Percentiles rank a stretch among this genome's conserved stretches.
Conservation (phyloP, 1,140 invertebrate genomes). For the Pachypsylla venusta region DNA sequence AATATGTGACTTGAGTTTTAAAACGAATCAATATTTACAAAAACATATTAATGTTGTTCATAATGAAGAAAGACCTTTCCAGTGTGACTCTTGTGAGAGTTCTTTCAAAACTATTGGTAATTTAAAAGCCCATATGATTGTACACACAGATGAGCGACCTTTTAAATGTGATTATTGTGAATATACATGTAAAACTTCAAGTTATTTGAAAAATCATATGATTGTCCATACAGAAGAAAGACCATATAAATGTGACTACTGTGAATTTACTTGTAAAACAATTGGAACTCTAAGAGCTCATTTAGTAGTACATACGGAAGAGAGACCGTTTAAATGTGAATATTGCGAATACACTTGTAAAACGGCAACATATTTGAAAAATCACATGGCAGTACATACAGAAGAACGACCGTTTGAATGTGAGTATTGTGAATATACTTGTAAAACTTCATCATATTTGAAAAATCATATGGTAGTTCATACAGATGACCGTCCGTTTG, state of each 20-base stretch:
- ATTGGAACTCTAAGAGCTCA: not conserved
- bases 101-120: constrained; percentile 53
- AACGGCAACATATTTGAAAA: constrained; percentile 1
- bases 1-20: constrained; percentile 21
- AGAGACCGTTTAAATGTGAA: constrained; percentile 6
- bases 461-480: constrained; percentile 12
- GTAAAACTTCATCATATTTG: constrained; percentile 5
- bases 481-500: not conserved
- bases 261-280: constrained; percentile 11
- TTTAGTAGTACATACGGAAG: not conserved
- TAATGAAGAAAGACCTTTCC: constrained; percentile 33
- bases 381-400: constrained; percentile 9
- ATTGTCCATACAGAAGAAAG: constrained; percentile 23
- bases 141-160: constrained; percentile 50
- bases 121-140: constrained; percentile 50
- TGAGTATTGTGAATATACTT: constrained; percentile 13
- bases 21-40: not conserved
- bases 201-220: constrained; percentile 15
- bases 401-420: constrained; percentile 13
- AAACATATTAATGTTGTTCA: constrained; percentile 25
- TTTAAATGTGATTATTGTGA: constrained; percentile 48
- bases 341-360: not conserved
- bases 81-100: constrained; percentile 37
- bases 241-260: constrained; percentile 22
- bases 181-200: constrained; percentile 41